Evolutionary conservation across 1,140 invertebrate genomes (phyloP).

Genomic region (Propsilocerus akamusi): DNA sequence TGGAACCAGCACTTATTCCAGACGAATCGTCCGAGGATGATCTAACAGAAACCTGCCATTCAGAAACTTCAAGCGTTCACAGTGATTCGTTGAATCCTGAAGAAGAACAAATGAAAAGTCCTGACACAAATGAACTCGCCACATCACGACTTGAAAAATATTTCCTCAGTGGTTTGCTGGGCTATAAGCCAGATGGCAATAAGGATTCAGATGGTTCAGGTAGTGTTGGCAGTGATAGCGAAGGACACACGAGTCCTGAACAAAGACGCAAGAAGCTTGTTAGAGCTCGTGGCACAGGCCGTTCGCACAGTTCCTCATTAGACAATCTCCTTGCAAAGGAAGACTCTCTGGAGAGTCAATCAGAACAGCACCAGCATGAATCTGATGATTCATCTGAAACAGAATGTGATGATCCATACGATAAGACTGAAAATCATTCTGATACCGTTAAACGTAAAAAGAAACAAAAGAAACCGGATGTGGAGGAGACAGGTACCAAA

Average conservation of each 20-base stretch:
- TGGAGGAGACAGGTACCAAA: conserved; percentile 35
- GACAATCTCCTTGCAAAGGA: conserved; percentile 45
- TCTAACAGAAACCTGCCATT: conserved; percentile 47
- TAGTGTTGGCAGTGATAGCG: conserved; percentile 66
- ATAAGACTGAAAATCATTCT: conserved; percentile 49
- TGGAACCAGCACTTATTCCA: conserved; percentile 7
- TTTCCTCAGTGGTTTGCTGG: conserved; percentile 69
- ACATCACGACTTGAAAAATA: conserved; percentile 79
- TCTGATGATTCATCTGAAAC: conserved; percentile 51
- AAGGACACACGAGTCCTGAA: conserved; percentile 68
- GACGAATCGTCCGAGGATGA: conserved; percentile 22
- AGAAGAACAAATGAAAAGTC: conserved; percentile 28
- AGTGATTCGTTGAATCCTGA: conserved; percentile 49
- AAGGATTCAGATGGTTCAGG: conserved; percentile 66
- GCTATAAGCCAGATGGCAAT: conserved; percentile 46
- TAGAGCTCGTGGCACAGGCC: conserved; percentile 53
- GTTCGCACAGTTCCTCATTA: conserved; percentile 58
- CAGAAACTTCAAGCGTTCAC: conserved; percentile 73
- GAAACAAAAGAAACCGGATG: conserved; percentile 28
- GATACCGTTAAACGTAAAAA: conserved; percentile 74
- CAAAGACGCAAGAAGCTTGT: conserved; percentile 61
- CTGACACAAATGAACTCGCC: conserved; percentile 42
- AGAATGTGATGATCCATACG: conserved; percentile 48
- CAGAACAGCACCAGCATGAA: conserved; percentile 21
- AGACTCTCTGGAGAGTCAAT: conserved; percentile 24